Evolutionary conservation across 2,888 invertebrate genomes (phyloP).

Genomic region (Nesidiocoris tenuis): DNA sequence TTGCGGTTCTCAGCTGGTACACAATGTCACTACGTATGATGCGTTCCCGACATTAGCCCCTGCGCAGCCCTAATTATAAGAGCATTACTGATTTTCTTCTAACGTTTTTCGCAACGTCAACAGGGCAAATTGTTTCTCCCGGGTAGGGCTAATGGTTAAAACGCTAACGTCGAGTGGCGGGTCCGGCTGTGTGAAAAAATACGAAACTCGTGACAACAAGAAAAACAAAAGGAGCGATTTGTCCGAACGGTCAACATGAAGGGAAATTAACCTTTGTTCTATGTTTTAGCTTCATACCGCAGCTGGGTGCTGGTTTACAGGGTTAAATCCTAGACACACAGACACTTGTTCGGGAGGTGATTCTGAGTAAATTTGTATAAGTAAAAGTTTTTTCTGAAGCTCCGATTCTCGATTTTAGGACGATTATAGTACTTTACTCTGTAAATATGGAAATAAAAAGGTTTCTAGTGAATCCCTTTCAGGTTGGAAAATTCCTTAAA

Average conservation of each 20-base stretch:
- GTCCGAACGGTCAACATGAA: background rate
- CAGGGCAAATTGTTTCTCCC: conserved; percentile 11
- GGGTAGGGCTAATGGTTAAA: background rate
- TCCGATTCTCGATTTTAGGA: too few species aligned
- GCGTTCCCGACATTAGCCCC: conserved; percentile 33
- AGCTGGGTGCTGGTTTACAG: too few species aligned
- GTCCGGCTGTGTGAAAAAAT: background rate
- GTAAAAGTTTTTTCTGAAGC: too few species aligned
- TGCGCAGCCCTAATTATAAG: conserved; percentile 35
- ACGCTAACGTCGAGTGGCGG: background rate
- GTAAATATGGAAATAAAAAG: background rate
- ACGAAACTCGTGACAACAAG: background rate
- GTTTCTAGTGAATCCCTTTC: background rate
- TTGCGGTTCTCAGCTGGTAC: background rate
- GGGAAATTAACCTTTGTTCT: background rate
- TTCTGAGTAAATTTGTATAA: too few species aligned
- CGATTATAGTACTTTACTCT: too few species aligned
- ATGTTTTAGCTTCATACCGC: too few species aligned
- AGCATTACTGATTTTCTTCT: conserved; percentile 37
- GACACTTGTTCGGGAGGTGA: too few species aligned
- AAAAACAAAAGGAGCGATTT: background rate
- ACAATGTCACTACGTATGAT: conserved; percentile 18
- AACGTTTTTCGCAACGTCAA: conserved; percentile 26
- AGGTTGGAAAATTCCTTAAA: background rate
- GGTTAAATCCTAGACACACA: too few species aligned